phyloP scores from a whole-genome alignment of 2,797 vertebrate genomes.

The Adelosebastes latens region DNA sequence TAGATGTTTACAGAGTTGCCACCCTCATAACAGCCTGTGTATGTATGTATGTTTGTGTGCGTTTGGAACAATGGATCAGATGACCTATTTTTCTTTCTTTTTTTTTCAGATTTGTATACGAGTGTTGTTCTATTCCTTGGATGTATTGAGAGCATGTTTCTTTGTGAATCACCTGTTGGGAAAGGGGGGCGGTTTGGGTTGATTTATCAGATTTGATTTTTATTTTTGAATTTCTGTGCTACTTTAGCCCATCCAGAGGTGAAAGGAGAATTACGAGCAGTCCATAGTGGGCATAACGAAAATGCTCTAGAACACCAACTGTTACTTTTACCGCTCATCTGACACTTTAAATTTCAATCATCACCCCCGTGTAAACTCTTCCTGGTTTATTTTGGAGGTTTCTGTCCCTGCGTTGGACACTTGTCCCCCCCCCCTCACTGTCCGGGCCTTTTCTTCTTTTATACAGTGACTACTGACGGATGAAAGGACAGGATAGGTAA shows the following conservation, averaged over 20 bases:
- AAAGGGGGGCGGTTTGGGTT: constrained; percentile 34
- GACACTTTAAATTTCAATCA: not conserved
- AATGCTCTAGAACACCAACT: constrained; percentile 3
- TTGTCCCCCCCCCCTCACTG: not conserved
- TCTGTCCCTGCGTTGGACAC: constrained; percentile 3
- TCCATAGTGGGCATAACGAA: not conserved
- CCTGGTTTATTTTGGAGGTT: constrained; percentile 16
- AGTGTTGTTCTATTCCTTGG: constrained; percentile 60
- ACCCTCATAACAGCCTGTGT: constrained; percentile 50
- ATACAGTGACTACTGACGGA: constrained; percentile 15
- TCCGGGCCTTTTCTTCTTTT: not conserved
- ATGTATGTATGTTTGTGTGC: constrained; percentile 44
- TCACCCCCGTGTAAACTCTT: constrained; percentile 1
- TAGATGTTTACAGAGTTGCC: constrained; percentile 64
- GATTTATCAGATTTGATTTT: constrained; percentile 50
- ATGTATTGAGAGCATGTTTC: constrained; percentile 62
- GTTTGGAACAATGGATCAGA: constrained; percentile 62
- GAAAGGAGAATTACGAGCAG: not conserved
- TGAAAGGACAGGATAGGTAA: not conserved
- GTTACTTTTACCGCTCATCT: constrained; percentile 32
- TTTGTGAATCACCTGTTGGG: constrained; percentile 55
- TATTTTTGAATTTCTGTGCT: constrained; percentile 65
- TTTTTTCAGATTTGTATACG: constrained; percentile 60
- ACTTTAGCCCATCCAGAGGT: constrained; percentile 50
- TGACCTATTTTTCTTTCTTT: constrained; percentile 14